Evolutionary conservation across 2,797 vertebrate genomes (phyloP), one percentile per base, ranked within the genome.

Genomic region (Hemibagrus guttatus): DNA sequence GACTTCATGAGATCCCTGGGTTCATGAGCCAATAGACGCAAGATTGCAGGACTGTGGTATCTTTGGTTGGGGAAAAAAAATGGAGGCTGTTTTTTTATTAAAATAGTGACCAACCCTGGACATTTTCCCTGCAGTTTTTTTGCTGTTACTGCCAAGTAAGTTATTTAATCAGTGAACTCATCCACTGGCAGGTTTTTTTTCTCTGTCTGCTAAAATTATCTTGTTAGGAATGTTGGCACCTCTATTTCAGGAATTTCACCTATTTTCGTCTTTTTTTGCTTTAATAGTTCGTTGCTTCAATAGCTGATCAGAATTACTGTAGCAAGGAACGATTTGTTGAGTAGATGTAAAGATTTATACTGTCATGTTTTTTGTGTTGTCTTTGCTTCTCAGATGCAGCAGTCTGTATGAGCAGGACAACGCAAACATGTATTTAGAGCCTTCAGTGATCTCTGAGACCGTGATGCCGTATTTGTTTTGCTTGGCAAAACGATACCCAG

Each of bases 341-440:
- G 11, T 42, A 42, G 19, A 42, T 46, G 8, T 71, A 71, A 11
- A 68, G 1, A 16, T 28, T 68, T 0, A 42, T 69, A 28, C 19
- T 64, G 39, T 63, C 11, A 4, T 23, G 39, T 28, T 66, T n/a
- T 26, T 64, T 68, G 9, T 12, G 28, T 84, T 79, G 72, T 84
- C 31, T 91, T 46, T 80, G 42, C 71, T 84, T 52, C n/a, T 58
- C 91, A 98, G 97, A 91, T 88, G 91, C 6, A 26, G 89, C 90
- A 95, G 92, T 85, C 92, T 98, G 82, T 98, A 98, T 81, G 96
- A 97, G 88, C 96, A 97, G 90, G 97, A 98, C 0, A 95, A 97
- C 23, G 95, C 95, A 78, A 98, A 97, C 0, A 92, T 97, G 90
- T 98, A 96, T 91, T 95, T 95, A 0, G 97, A 98, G 89, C 95